Conservation (phyloP, 2,113 vertebrate genomes). For the Osmerus eperlanus region DNA sequence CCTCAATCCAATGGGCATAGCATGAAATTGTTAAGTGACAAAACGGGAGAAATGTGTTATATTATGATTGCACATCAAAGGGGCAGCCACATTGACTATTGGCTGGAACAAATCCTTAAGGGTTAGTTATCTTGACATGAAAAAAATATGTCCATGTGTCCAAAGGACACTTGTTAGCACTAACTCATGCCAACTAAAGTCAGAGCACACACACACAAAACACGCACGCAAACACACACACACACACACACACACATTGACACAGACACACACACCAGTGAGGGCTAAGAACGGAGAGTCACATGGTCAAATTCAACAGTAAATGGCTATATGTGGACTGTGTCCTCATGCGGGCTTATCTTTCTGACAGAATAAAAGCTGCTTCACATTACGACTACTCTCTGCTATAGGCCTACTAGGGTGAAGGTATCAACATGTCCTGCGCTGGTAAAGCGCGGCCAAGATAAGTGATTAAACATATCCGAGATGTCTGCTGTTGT, state of each 20-base stretch:
- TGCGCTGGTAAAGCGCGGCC: not conserved
- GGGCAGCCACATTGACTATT: not conserved
- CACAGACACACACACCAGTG: not conserved
- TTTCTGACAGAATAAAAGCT: slow-evolving; percentile 13
- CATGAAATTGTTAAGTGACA: not conserved
- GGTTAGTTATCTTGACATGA: too few relatives aligned
- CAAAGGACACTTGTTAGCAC: slow-evolving; percentile 5
- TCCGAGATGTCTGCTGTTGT: too few relatives aligned
- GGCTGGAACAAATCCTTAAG: slow-evolving; percentile 14
- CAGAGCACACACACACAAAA: not conserved
- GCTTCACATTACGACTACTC: slow-evolving; percentile 18
- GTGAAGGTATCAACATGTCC: slow-evolving; percentile 9
- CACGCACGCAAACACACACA: not conserved
- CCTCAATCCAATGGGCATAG: not conserved
- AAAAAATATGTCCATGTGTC: too few relatives aligned
- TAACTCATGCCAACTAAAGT: slow-evolving; percentile 3
- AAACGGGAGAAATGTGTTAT: not conserved
- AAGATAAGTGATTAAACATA: too few relatives aligned
- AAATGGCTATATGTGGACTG: slow-evolving; percentile 27
- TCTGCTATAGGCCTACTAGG: not conserved
- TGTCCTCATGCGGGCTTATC: slow-evolving; percentile 40
- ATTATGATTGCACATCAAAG: slow-evolving; percentile 13
- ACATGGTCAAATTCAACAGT: slow-evolving; percentile 14
- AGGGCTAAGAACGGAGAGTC: not conserved
- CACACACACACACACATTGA: not conserved